phyloP scores from a whole-genome alignment of 2,888 invertebrate species.

The Lepidocyrtinus sp. region DNA sequence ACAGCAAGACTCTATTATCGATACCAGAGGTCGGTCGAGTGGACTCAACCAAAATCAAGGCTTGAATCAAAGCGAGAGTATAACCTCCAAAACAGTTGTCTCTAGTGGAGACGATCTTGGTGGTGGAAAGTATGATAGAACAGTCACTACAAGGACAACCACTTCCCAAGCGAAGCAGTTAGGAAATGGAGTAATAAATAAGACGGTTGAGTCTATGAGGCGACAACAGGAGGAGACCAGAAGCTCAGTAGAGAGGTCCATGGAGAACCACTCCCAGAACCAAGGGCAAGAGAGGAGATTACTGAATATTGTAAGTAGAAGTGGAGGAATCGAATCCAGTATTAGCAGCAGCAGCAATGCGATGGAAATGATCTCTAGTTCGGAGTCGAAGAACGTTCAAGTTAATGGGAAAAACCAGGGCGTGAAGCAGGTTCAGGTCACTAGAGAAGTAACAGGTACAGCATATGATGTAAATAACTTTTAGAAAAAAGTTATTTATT shows the following conservation, averaged over 20 bases:
- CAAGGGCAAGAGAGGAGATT: no score
- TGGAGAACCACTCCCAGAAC: no score
- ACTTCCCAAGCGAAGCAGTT: slow-evolving; percentile 64
- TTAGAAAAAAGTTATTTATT: no score
- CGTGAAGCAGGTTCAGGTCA: slow-evolving; percentile 67
- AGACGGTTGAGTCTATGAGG: slow-evolving; percentile 65
- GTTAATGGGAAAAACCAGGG: slow-evolving; percentile 72
- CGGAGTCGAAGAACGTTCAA: slow-evolving; percentile 36
- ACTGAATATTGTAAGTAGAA: slow-evolving; percentile 59
- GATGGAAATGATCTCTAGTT: slow-evolving; percentile 29
- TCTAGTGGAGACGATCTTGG: slow-evolving; percentile 63
- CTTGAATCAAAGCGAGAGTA: slow-evolving; percentile 37
- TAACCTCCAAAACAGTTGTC: slow-evolving; percentile 57
- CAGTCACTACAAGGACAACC: slow-evolving; percentile 60
- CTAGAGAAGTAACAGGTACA: slow-evolving; percentile 68
- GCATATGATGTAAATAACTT: no score
- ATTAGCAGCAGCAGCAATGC: slow-evolving; percentile 19
- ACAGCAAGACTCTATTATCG: slow-evolving; percentile 41
- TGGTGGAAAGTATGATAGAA: slow-evolving; percentile 67
- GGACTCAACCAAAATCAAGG: slow-evolving; percentile 42
- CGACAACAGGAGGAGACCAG: slow-evolving; percentile 64
- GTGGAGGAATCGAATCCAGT: neutral
- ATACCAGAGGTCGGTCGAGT: slow-evolving; percentile 29
- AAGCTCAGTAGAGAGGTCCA: slow-evolving; percentile 59
- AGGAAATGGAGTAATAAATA: slow-evolving; percentile 64